phyloP scores from a whole-genome alignment of 2,113 vertebrate genomes.

The Chionis minor region DNA sequence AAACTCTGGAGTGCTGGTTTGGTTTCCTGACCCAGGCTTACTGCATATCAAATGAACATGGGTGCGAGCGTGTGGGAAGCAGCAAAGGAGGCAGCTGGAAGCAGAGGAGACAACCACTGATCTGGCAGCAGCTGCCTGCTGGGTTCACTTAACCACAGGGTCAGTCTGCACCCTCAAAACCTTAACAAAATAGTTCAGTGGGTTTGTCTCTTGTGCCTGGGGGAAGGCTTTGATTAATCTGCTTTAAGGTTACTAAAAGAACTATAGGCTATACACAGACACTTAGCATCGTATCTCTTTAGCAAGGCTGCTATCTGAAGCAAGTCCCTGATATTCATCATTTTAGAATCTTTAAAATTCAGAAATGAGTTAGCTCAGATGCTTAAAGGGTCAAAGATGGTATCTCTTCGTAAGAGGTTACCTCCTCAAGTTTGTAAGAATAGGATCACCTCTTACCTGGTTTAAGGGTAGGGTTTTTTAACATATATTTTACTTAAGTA shows the following conservation, averaged over 20 bases:
- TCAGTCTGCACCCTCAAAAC: not conserved
- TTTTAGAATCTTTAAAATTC: not conserved
- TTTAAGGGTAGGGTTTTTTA: not conserved
- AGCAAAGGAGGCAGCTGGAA: not conserved
- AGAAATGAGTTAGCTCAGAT: not conserved
- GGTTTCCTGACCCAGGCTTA: not conserved
- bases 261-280: not conserved
- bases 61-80: not conserved
- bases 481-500: not conserved
- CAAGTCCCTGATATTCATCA: not conserved
- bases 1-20: not conserved
- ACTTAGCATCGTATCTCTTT: not conserved
- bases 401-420: not conserved
- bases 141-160: not conserved
- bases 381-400: not conserved
- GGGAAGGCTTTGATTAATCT: not conserved
- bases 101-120: not conserved
- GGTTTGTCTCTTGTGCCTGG: not conserved
- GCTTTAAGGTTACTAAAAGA: not conserved
- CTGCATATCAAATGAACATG: accelerated
- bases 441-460: not conserved
- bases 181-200: not conserved
- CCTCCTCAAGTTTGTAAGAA: not conserved
- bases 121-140: not conserved
- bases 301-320: not conserved